Conservation (phyloP, 1,140 invertebrate species). For the Gonatopus flavifemur region DNA sequence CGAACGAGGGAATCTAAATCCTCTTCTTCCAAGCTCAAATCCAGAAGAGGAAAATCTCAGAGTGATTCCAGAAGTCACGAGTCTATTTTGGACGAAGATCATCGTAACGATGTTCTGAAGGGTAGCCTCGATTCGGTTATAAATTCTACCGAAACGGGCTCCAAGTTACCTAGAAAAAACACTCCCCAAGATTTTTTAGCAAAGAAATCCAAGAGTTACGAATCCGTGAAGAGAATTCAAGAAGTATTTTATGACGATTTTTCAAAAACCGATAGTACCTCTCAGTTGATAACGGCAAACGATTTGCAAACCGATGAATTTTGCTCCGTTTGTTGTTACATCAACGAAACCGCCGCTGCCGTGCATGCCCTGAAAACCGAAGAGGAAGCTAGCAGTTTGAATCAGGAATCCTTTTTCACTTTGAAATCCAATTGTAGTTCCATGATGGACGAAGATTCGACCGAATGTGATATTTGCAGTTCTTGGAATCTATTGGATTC, state of each 20-base stretch:
- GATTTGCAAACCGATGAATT: slow-evolving; percentile 45
- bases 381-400: slow-evolving; percentile 21
- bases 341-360: slow-evolving; percentile 31
- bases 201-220: slow-evolving; percentile 55
- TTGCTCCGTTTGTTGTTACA: slow-evolving; percentile 49
- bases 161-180: slow-evolving; percentile 9
- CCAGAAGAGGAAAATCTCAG: background rate
- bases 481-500: slow-evolving; percentile 42
- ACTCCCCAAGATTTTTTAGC: slow-evolving; percentile 25
- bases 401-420: slow-evolving; percentile 42
- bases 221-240: slow-evolving; percentile 46
- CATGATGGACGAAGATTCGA: slow-evolving; percentile 42
- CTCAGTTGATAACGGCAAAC: slow-evolving; percentile 30
- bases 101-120: slow-evolving; percentile 36
- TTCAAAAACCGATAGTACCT: slow-evolving; percentile 40
- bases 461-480: slow-evolving; percentile 53
- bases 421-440: slow-evolving; percentile 47
- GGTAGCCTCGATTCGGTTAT: slow-evolving; percentile 51
- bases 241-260: slow-evolving; percentile 20
- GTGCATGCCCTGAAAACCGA: slow-evolving; percentile 7
- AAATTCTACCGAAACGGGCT: slow-evolving; percentile 23
- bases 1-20: background rate
- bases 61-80: slow-evolving; percentile 9
- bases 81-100: slow-evolving; percentile 11
- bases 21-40: too few species aligned